phyloP scores from a whole-genome alignment of 2,113 vertebrate genomes.

The Corvus moneduloides region DNA sequence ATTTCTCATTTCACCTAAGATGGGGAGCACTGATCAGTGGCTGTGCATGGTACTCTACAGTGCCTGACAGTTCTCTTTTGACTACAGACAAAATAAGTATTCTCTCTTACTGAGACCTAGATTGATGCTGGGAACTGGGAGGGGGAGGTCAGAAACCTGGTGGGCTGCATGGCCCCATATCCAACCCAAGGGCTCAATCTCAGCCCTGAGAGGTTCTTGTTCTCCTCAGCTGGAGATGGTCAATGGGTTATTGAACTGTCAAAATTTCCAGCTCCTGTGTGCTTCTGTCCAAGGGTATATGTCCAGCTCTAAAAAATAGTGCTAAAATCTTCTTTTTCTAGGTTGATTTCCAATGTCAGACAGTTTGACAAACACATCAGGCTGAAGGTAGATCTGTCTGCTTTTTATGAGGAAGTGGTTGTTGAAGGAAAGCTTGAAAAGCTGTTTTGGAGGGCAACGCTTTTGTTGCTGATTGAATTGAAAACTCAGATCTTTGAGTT shows the following conservation, averaged over 20 bases:
- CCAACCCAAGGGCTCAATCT: background rate
- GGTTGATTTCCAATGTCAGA: background rate
- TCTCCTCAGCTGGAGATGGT: background rate
- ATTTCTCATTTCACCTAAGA: background rate
- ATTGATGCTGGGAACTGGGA: background rate
- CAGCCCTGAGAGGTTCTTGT: background rate
- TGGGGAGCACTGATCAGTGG: fast-evolving
- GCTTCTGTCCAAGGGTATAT: background rate
- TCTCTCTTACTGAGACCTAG: background rate
- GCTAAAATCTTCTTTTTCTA: background rate
- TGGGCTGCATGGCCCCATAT: background rate
- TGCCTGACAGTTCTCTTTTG: background rate
- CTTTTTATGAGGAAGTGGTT: background rate
- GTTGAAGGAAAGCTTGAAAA: background rate
- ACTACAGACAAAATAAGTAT: background rate
- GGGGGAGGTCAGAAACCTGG: background rate
- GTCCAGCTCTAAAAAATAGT: background rate
- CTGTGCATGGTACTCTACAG: background rate
- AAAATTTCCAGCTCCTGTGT: background rate
- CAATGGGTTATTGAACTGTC: background rate
- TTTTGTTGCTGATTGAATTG: background rate
- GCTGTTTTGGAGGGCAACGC: background rate
- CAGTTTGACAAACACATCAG: background rate
- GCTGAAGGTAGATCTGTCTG: background rate
- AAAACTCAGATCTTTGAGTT: background rate